Evolutionary conservation across 2,888 invertebrate species (phyloP).

Genomic region (Sylvicola fuscatus): DNA sequence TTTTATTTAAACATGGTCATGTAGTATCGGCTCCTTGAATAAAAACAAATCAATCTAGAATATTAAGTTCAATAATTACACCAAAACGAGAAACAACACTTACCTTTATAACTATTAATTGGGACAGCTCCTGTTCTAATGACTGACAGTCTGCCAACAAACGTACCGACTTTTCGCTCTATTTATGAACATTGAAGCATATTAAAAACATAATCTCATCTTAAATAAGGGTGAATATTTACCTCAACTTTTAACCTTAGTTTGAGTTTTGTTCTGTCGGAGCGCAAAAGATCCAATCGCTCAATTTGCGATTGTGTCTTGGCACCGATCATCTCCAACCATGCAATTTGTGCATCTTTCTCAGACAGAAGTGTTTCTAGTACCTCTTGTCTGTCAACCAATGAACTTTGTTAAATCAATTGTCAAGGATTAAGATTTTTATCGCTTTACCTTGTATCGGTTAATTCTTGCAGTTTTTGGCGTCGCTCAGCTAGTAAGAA

Average conservation of each 20-base stretch:
- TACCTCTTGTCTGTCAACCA: conserved; percentile 49
- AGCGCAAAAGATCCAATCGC: conserved; percentile 43
- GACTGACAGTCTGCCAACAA: conserved; percentile 3
- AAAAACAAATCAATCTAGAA: neutral
- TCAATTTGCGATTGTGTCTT: conserved; percentile 39
- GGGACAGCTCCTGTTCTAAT: conserved; percentile 5
- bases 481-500: conserved; percentile 4
- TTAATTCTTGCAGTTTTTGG: conserved; percentile 5
- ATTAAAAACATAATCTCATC: neutral
- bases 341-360: conserved; percentile 70
- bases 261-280: conserved; percentile 48
- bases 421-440: too few relatives aligned
- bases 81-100: neutral
- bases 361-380: conserved; percentile 67
- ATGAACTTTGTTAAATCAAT: neutral
- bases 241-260: conserved; percentile 52
- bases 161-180: conserved; percentile 5
- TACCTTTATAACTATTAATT: conserved; percentile 6
- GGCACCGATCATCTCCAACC: conserved; percentile 55
- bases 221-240: conserved; percentile 6
- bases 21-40: conserved; percentile 6
- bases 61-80: neutral
- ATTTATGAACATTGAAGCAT: conserved; percentile 1
- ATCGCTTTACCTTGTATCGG: conserved; percentile 4
- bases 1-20: conserved; percentile 5